Evolutionary conservation across 2,888 invertebrate genomes (phyloP).

Genomic region (Oligia latruncula): DNA sequence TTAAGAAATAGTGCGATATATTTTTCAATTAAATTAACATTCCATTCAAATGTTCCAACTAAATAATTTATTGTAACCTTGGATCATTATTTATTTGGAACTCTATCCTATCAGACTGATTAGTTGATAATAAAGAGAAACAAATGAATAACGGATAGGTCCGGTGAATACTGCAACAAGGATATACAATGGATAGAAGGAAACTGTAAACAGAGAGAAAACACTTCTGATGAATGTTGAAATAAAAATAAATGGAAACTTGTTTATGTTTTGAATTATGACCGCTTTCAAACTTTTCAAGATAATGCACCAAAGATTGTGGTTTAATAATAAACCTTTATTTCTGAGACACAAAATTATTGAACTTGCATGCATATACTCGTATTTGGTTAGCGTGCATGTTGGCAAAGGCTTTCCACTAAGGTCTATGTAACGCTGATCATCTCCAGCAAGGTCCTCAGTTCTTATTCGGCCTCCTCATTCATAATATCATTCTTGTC

Average conservation of each 20-base stretch:
- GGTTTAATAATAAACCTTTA: not conserved
- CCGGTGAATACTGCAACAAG: not conserved
- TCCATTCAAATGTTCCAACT: constrained; percentile 2
- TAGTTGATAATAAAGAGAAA: constrained; percentile 3
- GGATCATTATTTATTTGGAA: not conserved
- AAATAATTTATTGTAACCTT: not conserved
- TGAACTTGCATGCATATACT: not conserved
- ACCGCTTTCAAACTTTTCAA: not conserved
- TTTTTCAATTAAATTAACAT: constrained; percentile 24
- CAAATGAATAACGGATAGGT: not conserved
- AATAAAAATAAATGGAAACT: not conserved
- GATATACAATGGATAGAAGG: not conserved
- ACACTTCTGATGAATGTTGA: not conserved
- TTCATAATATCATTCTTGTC: not conserved
- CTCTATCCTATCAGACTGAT: not conserved
- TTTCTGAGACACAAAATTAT: not conserved
- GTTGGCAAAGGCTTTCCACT: not conserved
- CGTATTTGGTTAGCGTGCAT: not conserved
- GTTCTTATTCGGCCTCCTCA: not conserved
- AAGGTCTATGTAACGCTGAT: not conserved
- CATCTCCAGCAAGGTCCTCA: not conserved
- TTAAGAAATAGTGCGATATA: constrained; percentile 44
- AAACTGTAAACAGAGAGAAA: not conserved
- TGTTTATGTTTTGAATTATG: not conserved
- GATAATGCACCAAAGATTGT: no score